Evolutionary conservation across 2,888 invertebrate genomes (phyloP).

Genomic region (Agriopis marginaria): DNA sequence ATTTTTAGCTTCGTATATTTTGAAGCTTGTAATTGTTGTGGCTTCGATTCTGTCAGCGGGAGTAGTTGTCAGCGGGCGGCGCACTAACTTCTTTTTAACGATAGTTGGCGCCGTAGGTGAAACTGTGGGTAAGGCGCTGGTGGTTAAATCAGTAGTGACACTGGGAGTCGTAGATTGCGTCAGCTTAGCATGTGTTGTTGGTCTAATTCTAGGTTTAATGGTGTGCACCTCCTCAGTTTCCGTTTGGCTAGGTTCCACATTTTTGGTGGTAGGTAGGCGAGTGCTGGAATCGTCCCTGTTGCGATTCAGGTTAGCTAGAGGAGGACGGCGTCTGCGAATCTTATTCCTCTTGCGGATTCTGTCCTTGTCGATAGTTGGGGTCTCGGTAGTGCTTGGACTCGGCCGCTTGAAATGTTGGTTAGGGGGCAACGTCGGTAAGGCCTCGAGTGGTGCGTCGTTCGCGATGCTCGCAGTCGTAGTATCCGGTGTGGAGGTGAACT

Average conservation of each 20-base stretch:
- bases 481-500: conserved; percentile 54
- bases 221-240: conserved; percentile 71
- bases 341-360: conserved; percentile 78
- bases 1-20: conserved; percentile 64
- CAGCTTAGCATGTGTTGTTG: conserved; percentile 61
- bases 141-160: conserved; percentile 77
- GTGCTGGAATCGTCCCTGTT: conserved; percentile 66
- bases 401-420: conserved; percentile 80
- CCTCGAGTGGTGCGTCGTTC: conserved; percentile 63
- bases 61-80: conserved; percentile 69
- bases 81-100: conserved; percentile 73
- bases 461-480: conserved; percentile 62
- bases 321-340: conserved; percentile 78
- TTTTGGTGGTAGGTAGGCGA: conserved; percentile 47
- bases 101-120: conserved; percentile 78
- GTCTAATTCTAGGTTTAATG: conserved; percentile 72
- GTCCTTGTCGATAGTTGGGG: conserved; percentile 64
- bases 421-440: conserved; percentile 81
- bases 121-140: conserved; percentile 79
- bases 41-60: conserved; percentile 67
- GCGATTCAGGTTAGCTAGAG: conserved; percentile 63
- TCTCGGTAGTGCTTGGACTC: conserved; percentile 52
- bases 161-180: conserved; percentile 75
- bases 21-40: conserved; percentile 64
- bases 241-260: conserved; percentile 63